A percentile compares a stretch with the other conserved stretches of the same genome.
Conservation (phyloP, 2,113 vertebrate genomes). For the Hypomesus transpacificus region DNA sequence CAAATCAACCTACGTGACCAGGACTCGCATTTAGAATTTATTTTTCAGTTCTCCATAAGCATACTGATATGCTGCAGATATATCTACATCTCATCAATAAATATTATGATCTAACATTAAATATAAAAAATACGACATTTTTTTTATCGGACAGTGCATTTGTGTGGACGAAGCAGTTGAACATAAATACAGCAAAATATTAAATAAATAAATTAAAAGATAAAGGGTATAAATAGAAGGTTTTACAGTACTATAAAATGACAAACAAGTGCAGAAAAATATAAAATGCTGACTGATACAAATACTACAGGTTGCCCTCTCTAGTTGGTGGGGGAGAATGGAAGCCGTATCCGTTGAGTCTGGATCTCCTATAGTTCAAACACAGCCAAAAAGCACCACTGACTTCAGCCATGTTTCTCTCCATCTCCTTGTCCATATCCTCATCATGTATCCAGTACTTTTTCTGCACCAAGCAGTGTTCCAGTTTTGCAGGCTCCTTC, state of each 20-base stretch:
- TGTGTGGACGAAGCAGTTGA: slow-evolving; percentile 60
- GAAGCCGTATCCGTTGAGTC: slow-evolving; percentile 33
- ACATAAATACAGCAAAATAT: slow-evolving; percentile 79
- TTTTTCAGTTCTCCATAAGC: slow-evolving; percentile 26
- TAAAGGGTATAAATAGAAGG: slow-evolving; percentile 64
- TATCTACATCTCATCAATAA: slow-evolving; percentile 63
- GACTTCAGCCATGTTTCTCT: slow-evolving; percentile 46
- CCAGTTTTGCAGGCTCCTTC: slow-evolving; percentile 48
- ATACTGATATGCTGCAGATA: slow-evolving; percentile 21
- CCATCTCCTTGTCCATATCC: slow-evolving; percentile 15
- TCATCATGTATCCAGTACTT: slow-evolving; percentile 47
- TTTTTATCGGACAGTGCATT: slow-evolving; percentile 50
- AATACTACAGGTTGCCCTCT: slow-evolving; percentile 48
- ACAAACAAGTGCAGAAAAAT: slow-evolving; percentile 60
- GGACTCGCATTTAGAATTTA: slow-evolving; percentile 25
- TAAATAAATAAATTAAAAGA: slow-evolving; percentile 76
- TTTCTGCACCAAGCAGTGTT: slow-evolving; percentile 37
- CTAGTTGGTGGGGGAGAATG: slow-evolving; percentile 20
- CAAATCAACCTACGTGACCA: slow-evolving; percentile 12
- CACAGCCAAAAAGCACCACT: slow-evolving; percentile 58
- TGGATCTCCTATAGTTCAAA: slow-evolving; percentile 37
- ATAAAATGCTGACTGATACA: slow-evolving; percentile 56
- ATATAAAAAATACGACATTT: slow-evolving; percentile 64
- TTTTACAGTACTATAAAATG: slow-evolving; percentile 64
- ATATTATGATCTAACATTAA: slow-evolving; percentile 59